These are phyloP conservation scores for Martes martes DNA, from an alignment of 2,113 vertebrate species.

Conservation along the genomic window DNA sequence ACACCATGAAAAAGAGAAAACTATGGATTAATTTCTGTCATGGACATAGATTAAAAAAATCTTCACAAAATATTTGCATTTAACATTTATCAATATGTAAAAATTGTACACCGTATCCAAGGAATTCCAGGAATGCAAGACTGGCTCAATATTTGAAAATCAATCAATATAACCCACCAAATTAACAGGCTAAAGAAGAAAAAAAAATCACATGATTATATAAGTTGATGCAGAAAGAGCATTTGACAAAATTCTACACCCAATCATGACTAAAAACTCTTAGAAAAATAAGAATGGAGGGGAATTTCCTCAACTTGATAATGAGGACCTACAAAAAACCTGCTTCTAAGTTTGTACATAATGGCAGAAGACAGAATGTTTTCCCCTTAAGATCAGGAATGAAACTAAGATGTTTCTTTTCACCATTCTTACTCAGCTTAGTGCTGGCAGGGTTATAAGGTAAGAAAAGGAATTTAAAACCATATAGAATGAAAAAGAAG, in stretches of 20 bases:
- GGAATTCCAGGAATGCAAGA: background rate
- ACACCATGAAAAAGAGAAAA: background rate
- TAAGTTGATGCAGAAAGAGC: background rate
- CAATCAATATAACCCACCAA: background rate
- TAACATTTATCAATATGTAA: background rate
- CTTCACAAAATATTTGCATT: background rate
- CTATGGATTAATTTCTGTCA: background rate
- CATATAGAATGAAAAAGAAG: background rate
- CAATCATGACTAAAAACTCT: background rate
- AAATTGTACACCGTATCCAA: rapidly evolving
- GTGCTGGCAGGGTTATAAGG: background rate
- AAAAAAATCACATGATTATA: background rate
- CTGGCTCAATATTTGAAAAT: background rate
- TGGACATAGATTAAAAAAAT: background rate
- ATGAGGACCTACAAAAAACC: background rate
- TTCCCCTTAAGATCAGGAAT: background rate
- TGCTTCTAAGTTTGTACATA: background rate
- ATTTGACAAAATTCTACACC: background rate
- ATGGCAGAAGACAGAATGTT: background rate
- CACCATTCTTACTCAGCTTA: no score
- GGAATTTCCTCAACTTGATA: background rate
- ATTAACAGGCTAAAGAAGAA: background rate
- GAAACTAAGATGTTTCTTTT: background rate
- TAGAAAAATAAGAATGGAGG: background rate
- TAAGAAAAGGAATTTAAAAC: background rate